A percentile compares a stretch with the other conserved stretches of the same genome.
phyloP scores from a whole-genome alignment of 2,888 invertebrate species.

The Torymus texanus region DNA sequence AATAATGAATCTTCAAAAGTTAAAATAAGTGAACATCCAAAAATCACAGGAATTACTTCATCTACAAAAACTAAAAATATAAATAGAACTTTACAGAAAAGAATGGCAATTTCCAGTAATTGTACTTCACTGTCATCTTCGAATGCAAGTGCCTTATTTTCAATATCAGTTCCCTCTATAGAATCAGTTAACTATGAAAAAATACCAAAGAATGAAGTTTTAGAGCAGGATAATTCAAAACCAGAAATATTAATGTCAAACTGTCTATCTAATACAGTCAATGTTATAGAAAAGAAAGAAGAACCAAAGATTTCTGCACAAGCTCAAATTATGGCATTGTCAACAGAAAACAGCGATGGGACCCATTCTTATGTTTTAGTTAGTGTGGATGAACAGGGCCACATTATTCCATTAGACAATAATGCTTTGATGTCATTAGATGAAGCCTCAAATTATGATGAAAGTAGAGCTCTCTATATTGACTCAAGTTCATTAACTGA shows the following conservation, averaged over 20 bases:
- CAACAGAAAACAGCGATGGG: conserved; percentile 84
- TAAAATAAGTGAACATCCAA: conserved; percentile 17
- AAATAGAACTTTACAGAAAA: conserved; percentile 58
- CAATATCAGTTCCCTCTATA: conserved; percentile 60
- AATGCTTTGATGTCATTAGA: conserved; percentile 79
- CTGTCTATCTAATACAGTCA: conserved; percentile 19
- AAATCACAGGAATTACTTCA: not conserved
- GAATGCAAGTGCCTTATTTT: conserved; percentile 13
- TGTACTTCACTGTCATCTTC: conserved; percentile 48
- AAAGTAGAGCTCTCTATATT: conserved; percentile 70
- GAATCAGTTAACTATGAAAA: conserved; percentile 62
- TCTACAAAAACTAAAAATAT: conserved; percentile 12
- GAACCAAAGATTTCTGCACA: conserved; percentile 74
- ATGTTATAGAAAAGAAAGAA: conserved; percentile 63
- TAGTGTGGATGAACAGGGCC: conserved; percentile 83
- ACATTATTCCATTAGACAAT: conserved; percentile 84
- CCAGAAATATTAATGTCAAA: conserved; percentile 53
- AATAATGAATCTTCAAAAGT: conserved; percentile 29
- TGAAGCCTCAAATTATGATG: conserved; percentile 69
- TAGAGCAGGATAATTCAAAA: conserved; percentile 58
- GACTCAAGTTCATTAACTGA: conserved; percentile 76
- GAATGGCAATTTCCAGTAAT: conserved; percentile 60
- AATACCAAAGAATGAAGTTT: conserved; percentile 58
- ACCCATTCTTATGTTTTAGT: conserved; percentile 85
- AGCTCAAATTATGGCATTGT: conserved; percentile 83